These are phyloP conservation scores for Scaptomyza montana DNA, from an alignment of 1,140 invertebrate genomes.

Conservation along the genomic window DNA sequence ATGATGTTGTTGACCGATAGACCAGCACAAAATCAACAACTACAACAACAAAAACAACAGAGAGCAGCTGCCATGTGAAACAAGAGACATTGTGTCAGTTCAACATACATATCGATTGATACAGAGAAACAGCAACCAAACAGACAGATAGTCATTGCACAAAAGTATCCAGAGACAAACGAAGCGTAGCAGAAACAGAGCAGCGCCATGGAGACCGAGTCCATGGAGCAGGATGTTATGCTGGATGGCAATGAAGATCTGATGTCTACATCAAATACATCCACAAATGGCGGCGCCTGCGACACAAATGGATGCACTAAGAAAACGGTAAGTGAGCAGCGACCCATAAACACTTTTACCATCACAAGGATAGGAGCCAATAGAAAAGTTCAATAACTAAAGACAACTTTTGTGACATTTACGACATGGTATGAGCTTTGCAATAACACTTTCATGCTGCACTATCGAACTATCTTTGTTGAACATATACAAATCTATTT, in stretches of 20 bases:
- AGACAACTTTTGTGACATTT: slow-evolving; percentile 11
- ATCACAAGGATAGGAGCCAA: slow-evolving; percentile 13
- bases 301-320: slow-evolving; percentile 66
- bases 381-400: background rate
- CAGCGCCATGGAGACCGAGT: slow-evolving; percentile 50
- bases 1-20: slow-evolving; percentile 45
- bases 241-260: slow-evolving; percentile 60
- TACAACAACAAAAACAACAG: slow-evolving; percentile 4
- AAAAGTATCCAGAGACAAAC: slow-evolving; percentile 4
- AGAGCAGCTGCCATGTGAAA: slow-evolving; percentile 64
- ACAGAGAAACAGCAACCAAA: slow-evolving; percentile 3
- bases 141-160: background rate
- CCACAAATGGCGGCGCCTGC: slow-evolving; percentile 57
- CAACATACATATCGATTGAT: slow-evolving; percentile 12
- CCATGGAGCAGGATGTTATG: slow-evolving; percentile 61
- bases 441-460: background rate
- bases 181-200: slow-evolving; percentile 13
- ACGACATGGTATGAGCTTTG: slow-evolving; percentile 8
- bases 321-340: slow-evolving; percentile 59
- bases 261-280: slow-evolving; percentile 70
- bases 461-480: no score
- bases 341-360: slow-evolving; percentile 24
- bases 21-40: slow-evolving; percentile 29
- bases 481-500: no score
- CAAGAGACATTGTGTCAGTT: slow-evolving; percentile 20